Percentiles rank a stretch among this genome's conserved stretches.
These are phyloP conservation scores for Strix aluco DNA, from an alignment of 2,113 vertebrate genomes.

Conservation along the genomic window DNA sequence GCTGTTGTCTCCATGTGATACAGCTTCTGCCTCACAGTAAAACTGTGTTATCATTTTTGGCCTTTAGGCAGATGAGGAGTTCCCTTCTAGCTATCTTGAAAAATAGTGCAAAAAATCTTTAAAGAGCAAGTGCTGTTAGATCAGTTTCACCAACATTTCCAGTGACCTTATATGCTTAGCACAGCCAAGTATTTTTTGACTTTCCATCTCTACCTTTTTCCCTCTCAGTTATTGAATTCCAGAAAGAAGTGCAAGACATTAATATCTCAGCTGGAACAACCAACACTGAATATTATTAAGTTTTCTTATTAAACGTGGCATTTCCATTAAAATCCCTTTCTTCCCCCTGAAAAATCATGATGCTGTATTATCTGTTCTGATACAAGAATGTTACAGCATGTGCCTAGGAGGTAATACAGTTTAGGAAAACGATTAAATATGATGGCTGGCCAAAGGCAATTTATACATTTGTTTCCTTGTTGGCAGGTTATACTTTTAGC, in stretches of 20 bases:
- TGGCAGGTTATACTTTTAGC: constrained; percentile 37
- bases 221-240: constrained; percentile 37
- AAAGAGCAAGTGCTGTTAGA: not conserved
- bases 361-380: constrained; percentile 49
- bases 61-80: not conserved
- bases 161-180: not conserved
- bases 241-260: constrained; percentile 17
- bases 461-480: constrained; percentile 23
- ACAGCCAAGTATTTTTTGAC: not conserved
- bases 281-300: constrained; percentile 50
- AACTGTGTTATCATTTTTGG: not conserved
- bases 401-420: constrained; percentile 63
- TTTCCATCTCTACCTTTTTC: not conserved
- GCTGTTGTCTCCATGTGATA: not conserved
- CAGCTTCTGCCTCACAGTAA: not conserved
- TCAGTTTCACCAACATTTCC: not conserved
- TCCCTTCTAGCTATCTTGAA: not conserved
- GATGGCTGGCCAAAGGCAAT: constrained; percentile 62
- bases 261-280: constrained; percentile 59
- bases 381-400: not conserved
- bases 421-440: constrained; percentile 67
- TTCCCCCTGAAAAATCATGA: constrained; percentile 34
- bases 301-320: constrained; percentile 74
- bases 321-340: constrained; percentile 74
- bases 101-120: not conserved